These are phyloP conservation scores for Apocrypta bakeri DNA, from an alignment of 1,140 invertebrate genomes.

Conservation along the genomic window DNA sequence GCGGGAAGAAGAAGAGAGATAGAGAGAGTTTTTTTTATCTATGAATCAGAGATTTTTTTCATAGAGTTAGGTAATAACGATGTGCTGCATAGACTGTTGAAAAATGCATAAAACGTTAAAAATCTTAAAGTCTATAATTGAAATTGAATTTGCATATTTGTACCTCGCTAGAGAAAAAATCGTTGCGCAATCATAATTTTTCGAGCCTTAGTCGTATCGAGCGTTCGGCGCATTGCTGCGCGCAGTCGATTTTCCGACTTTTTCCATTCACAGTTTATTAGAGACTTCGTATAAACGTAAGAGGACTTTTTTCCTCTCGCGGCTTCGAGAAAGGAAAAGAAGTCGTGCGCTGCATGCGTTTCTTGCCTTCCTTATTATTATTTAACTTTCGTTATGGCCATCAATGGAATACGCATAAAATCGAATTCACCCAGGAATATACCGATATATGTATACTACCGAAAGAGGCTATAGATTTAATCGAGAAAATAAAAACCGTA, in stretches of 20 bases:
- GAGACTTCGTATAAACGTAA: neutral
- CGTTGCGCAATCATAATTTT: slow-evolving; percentile 15
- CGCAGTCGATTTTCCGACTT: neutral
- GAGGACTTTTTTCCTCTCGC: neutral
- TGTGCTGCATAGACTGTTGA: no score
- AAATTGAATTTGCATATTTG: neutral
- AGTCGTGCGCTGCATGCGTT: neutral
- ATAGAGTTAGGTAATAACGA: no score
- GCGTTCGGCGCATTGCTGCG: neutral
- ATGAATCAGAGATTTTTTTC: no score
- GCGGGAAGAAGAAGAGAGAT: no score
- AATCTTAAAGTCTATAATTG: neutral
- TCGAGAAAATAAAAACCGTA: neutral
- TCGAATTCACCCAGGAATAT: neutral
- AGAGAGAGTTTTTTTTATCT: no score
- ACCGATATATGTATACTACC: neutral
- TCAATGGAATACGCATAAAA: neutral
- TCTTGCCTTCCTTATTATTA: neutral
- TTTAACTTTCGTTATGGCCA: neutral
- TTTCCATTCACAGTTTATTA: neutral
- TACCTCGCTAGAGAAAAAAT: neutral
- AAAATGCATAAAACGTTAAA: neutral
- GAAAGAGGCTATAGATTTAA: neutral
- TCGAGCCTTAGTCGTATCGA: neutral
- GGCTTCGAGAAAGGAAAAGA: neutral